Base-by-base conservation (phyloP, 2,888 invertebrate genomes). In the Apamea crenata region DNA sequence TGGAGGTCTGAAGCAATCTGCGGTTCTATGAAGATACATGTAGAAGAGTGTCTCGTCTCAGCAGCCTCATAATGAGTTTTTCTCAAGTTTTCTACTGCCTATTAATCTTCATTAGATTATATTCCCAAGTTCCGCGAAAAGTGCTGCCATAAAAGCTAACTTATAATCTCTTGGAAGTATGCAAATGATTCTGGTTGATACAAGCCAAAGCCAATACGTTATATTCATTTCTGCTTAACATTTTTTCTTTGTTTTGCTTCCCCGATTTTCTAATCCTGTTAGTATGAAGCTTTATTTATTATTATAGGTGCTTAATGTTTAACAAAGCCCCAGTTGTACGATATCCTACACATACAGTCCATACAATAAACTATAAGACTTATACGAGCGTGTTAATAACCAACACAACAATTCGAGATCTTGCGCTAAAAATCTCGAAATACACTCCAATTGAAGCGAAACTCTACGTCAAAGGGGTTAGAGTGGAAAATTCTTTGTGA, bases 351-450 rank as follows among this genome's bases (percentile, higher is more conserved):
- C 73, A 77, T 56, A 83, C 65, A 69, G 74, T 63, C 73, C 65
- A 71, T 63, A 84, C 80, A 80, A 77, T 87, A 87, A 83, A 85
- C 80, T 84, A 70, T 47, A 83, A 79, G 59, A 75, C 72, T 63
- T 74, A 76, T 53, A 75, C 69, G 80, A 74, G 66, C 40, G 53
- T 63, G 56, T 77, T 84, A 85, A 85, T 77, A 75, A 76, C 66
- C 69, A 69, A 84, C 75, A 83, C 76, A 87, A 77, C 81, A 84
- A 81, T 84, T 56, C 59, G 69, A 87, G 77, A 87, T 80, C 87
- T 80, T 84, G 47, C 47, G 74, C 81, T 87, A 75, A 85, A 85
- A 84, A 87, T 87, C 84, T 84, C 47, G 68, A 69, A 73, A 65
- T 65, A 77, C 65, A 29, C 53, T 68, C 40, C 71, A 69, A 71